A percentile compares a stretch with the other conserved stretches of the same genome.
These are phyloP conservation scores for Pammene aurita DNA, from an alignment of 2,888 invertebrate species.

Conservation along the genomic window DNA sequence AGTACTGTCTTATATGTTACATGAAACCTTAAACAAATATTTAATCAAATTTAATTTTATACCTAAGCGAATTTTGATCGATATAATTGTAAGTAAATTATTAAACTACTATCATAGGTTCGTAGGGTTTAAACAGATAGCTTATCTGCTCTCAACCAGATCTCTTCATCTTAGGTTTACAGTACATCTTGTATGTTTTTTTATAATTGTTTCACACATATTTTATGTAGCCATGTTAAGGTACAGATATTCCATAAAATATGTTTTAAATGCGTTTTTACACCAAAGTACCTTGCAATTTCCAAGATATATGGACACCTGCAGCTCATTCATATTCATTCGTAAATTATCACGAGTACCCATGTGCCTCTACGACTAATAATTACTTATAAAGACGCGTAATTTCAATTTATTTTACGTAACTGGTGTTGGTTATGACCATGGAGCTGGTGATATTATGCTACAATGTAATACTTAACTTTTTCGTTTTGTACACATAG, in stretches of 20 bases:
- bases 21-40: no score
- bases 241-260: not conserved
- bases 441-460: no score
- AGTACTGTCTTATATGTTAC: no score
- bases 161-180: no score
- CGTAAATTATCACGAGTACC: conserved; percentile 11
- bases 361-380: conserved; percentile 8
- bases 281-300: not conserved
- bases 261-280: not conserved
- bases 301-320: conserved; percentile 11
- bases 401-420: not conserved
- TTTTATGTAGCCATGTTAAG: not conserved
- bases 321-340: conserved; percentile 21
- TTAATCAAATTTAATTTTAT: no score
- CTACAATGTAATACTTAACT: no score
- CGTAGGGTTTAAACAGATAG: no score
- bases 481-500: no score
- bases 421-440: not conserved
- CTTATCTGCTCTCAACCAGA: no score
- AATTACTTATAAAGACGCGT: not conserved
- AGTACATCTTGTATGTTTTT: not conserved
- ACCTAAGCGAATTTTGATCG: no score
- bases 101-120: no score
- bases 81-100: no score
- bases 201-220: not conserved